Percentiles rank a stretch among this genome's conserved stretches.
Conservation (phyloP, 1,140 invertebrate genomes). For the Galendromus occidentalis region DNA sequence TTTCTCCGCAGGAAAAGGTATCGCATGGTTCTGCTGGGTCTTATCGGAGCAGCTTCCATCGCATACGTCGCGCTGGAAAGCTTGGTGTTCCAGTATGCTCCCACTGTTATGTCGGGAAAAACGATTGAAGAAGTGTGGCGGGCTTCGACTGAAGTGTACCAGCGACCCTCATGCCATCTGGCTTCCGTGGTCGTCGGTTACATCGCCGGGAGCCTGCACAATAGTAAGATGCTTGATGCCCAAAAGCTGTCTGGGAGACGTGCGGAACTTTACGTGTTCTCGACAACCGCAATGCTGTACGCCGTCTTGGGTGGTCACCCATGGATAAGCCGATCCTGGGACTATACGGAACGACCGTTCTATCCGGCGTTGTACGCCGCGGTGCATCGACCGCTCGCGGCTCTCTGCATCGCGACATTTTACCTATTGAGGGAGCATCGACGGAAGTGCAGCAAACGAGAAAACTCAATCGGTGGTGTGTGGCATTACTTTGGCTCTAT, state of each 20-base stretch:
- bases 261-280: not conserved
- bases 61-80: not conserved
- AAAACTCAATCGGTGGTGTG: too few relatives aligned
- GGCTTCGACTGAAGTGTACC: not conserved
- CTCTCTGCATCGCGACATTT: not conserved
- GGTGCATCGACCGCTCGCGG: not conserved
- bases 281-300: not conserved
- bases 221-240: not conserved
- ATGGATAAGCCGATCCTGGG: not conserved
- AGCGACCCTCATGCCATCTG: not conserved
- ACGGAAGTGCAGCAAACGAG: not conserved
- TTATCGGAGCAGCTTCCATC: not conserved
- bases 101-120: not conserved
- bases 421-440: not conserved
- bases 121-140: not conserved
- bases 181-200: not conserved
- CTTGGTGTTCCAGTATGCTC: not conserved
- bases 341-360: not conserved
- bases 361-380: conserved; percentile 1
- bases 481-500: too few relatives aligned
- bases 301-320: not conserved
- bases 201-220: not conserved
- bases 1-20: not conserved
- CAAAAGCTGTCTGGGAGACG: not conserved
- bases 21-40: not conserved